Evolutionary conservation across 64 coral and sea anemone species (phyloP), one percentile per base, ranked within the genome.

Genomic region (Orbicella faveolata): DNA sequence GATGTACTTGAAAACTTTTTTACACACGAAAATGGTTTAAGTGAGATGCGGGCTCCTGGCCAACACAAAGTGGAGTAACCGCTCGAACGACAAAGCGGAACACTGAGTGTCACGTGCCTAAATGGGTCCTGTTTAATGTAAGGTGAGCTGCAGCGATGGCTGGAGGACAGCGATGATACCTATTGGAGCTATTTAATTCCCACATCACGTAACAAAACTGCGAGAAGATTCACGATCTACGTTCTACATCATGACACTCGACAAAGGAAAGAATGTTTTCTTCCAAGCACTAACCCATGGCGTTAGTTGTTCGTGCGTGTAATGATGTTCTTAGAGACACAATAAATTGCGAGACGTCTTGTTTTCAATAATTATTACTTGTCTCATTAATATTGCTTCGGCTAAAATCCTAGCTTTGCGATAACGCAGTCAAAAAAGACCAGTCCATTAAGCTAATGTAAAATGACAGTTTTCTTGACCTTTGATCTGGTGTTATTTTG

Each of bases 401-500:
- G 19, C 23, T 85, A 26, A 12, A 54, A 41, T 72, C 82, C 73
- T 20, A 26, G 20, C 67, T 70, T 70, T 70, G 21, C 21, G 67
- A 70, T 70, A 70, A 70, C 67, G 21, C 67, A 70, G 67, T 26
- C 20, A 25, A 70, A 59, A 70, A 70, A 70, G 10, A 70, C 64
- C 64, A 85, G 82, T 70, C 82, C 65, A 85, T 73, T 85, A 85
- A 85, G 82, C 82, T 73, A 51, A 70, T 19, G 36, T 65, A 67
- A 68, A 34, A 36, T 63, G 79, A 81, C 55, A 81, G 26, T 10
- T 81, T 83, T 83, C 61, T 15, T 73, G 82, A 53, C 82, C 82
- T 85, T 85, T 85, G 82, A 39, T 85, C 82, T 52, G 18, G 68
- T 30, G 12, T 7, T 51, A 44, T 66, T 66, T 83, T 79, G 16